Evolutionary conservation across 2,113 vertebrate genomes (phyloP).

Genomic region (Erinaceus europaeus): DNA sequence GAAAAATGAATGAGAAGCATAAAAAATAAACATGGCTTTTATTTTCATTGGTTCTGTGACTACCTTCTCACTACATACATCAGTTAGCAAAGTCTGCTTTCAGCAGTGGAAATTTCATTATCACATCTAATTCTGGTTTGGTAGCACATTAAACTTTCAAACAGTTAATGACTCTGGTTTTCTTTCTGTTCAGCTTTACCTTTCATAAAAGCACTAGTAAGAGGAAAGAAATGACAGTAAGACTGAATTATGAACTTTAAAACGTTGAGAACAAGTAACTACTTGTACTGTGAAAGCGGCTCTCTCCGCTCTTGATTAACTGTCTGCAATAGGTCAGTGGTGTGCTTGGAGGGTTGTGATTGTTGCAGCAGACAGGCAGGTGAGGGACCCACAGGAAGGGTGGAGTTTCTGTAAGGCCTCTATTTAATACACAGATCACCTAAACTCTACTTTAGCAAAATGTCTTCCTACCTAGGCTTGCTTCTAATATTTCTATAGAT

Average conservation of each 20-base stretch:
- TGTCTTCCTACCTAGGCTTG: not conserved
- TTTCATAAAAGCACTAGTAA: constrained; percentile 75
- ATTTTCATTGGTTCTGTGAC: constrained; percentile 75
- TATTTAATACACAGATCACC: not conserved
- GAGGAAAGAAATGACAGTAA: constrained; percentile 80
- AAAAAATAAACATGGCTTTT: constrained; percentile 70
- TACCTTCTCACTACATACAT: constrained; percentile 82
- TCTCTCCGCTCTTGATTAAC: constrained; percentile 67
- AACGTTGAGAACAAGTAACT: constrained; percentile 75
- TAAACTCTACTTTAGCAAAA: constrained; percentile 29
- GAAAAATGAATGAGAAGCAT: constrained; percentile 67
- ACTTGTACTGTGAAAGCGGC: constrained; percentile 66
- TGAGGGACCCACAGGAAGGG: not conserved
- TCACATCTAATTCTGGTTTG: constrained; percentile 86
- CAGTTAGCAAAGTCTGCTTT: constrained; percentile 79
- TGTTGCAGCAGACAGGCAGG: constrained; percentile 60
- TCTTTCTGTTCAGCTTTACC: constrained; percentile 76
- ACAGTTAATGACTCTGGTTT: constrained; percentile 87
- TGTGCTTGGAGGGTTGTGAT: not conserved
- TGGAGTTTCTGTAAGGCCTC: constrained; percentile 14
- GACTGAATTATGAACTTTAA: constrained; percentile 79
- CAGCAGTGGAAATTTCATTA: constrained; percentile 85
- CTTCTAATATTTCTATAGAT: constrained; percentile 29
- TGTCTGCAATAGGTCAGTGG: constrained; percentile 43
- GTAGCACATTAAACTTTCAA: constrained; percentile 82